A percentile compares a stretch with the other conserved stretches of the same genome.
Conservation (phyloP, 2,113 vertebrate genomes). For the Ctenomys sociabilis region DNA sequence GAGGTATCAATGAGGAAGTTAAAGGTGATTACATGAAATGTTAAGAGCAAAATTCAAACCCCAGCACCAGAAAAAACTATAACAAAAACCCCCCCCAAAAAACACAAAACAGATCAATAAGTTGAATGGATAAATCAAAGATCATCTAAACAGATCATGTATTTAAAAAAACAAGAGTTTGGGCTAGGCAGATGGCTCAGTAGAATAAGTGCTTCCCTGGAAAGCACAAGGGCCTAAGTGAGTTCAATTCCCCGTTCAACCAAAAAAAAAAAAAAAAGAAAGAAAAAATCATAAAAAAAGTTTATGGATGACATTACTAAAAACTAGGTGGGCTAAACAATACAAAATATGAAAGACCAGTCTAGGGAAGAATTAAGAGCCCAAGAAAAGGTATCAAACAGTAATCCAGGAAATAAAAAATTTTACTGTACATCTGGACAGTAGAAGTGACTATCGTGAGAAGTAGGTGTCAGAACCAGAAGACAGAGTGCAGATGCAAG, state of each 20-base stretch:
- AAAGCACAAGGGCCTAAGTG: no score
- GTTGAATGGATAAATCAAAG: neutral
- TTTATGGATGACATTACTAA: neutral
- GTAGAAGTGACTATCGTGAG: neutral
- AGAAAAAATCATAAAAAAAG: no score
- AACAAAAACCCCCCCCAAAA: neutral
- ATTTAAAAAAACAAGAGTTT: neutral
- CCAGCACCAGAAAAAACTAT: no score
- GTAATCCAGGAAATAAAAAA: neutral
- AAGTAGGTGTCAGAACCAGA: neutral
- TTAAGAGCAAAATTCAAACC: neutral
- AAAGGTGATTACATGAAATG: neutral
- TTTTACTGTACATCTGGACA: neutral
- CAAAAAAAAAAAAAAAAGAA: no score
- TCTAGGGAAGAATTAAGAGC: neutral
- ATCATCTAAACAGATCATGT: neutral
- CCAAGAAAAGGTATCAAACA: neutral
- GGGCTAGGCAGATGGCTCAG: no score
- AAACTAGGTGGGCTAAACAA: neutral
- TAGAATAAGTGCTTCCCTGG: no score
- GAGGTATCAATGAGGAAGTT: neutral
- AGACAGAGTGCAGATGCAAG: neutral
- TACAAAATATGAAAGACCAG: neutral
- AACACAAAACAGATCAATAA: neutral
- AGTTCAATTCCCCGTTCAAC: no score